Conservation (phyloP, 2,888 invertebrate genomes). For the Hirtodrosophila alboralis region DNA sequence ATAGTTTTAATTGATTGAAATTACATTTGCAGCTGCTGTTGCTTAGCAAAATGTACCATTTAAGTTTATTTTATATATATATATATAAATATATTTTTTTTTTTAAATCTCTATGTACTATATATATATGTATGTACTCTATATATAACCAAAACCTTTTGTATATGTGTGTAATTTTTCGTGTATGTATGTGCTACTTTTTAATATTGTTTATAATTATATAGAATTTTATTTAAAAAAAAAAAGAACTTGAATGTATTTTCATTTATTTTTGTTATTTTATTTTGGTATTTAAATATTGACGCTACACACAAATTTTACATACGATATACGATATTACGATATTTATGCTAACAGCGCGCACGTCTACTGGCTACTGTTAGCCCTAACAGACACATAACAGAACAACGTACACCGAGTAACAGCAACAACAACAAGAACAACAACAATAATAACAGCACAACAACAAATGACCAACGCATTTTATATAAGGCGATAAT, state of each 20-base stretch:
- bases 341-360: constrained; percentile 38
- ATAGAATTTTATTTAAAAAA: constrained; percentile 64
- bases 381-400: constrained; percentile 17
- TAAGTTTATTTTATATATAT: constrained; percentile 36
- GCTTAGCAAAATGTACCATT: constrained; percentile 26
- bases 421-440: too few species aligned
- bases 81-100: constrained; percentile 24
- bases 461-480: constrained; percentile 68
- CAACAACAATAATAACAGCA: constrained; percentile 33
- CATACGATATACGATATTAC: constrained; percentile 6
- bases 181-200: constrained; percentile 73
- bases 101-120: too few species aligned
- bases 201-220: constrained; percentile 70
- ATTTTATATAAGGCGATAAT: constrained; percentile 70
- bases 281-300: not conserved
- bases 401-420: constrained; percentile 40
- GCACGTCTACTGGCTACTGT: constrained; percentile 33
- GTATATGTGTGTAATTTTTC: constrained; percentile 68
- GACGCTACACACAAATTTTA: constrained; percentile 10
- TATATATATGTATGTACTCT: too few species aligned
- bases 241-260: constrained; percentile 25
- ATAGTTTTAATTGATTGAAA: constrained; percentile 39
- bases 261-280: constrained; percentile 7
- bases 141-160: too few species aligned
- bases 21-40: constrained; percentile 15